Base-by-base conservation (phyloP, 2,113 vertebrate species). In the Syrmaticus mikado region DNA sequence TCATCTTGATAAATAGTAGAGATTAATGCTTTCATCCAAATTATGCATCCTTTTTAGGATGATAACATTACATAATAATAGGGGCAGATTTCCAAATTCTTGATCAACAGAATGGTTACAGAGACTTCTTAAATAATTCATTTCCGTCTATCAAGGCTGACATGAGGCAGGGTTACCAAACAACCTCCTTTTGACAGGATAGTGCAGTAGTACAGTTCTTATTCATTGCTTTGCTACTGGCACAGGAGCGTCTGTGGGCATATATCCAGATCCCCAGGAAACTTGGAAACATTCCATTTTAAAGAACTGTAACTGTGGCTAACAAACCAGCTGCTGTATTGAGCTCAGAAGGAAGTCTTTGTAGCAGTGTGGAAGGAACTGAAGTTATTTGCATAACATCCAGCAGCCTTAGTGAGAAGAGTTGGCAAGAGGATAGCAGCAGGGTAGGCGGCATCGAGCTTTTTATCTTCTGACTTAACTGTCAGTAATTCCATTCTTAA, bases 351-450 rank as follows among this genome's bases (percentile, higher is more conserved):
- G 88, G 67, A 85, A 94, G 87, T 85, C 95, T 97, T 97, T 97
- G 95, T 97, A 95, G 89, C 85, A 72, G 40, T 27, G 76, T 93
- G 87, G 95, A 96, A 97, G 92, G 89, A 96, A 96, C 94, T 96
- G 92, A 48, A 94, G 95, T 92, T 97, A 96, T 96, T 97, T 97
- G 95, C 95, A 96, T 97, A 96, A 86, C 92, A 96, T 95, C 95
- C 95, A 96, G 92, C 94, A 97, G 94, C 84, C 85, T 91, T 91
- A 88, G 91, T 93, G 85, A 67, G 76, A 87, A 86, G 53, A 83
- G 60, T 57, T 92, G 95, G 81, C 91, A 95, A 74, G 84, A 89
- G 75, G 91, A 87, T 75, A 93, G 60, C 62, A 68, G 55, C 73
- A 67, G 89, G 50, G n/a, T 40, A 41, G 74, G 72, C 65, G 66